These are phyloP conservation scores for Megaleporinus macrocephalus DNA, from an alignment of 2,113 vertebrate genomes.

Conservation along the genomic window DNA sequence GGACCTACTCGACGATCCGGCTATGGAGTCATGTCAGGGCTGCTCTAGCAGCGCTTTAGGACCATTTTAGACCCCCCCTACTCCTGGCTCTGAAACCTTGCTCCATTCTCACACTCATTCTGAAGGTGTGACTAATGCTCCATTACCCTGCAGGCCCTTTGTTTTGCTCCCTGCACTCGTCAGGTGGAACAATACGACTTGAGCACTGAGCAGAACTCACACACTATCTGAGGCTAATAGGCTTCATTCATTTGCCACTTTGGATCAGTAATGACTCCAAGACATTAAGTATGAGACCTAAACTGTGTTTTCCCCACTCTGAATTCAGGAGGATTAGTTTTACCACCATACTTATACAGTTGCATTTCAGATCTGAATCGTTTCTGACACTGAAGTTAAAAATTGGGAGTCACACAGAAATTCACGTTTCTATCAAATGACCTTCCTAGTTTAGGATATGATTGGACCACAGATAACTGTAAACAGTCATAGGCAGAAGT, in stretches of 20 bases:
- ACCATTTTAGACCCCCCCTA: conserved; percentile 10
- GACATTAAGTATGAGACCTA: conserved; percentile 1
- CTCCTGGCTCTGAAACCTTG: conserved; percentile 20
- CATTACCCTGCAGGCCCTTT: conserved; percentile 44
- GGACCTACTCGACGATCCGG: conserved; percentile 21
- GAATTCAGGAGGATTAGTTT: not conserved
- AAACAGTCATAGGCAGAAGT: not conserved
- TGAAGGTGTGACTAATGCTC: conserved; percentile 50
- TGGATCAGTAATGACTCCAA: conserved; percentile 30
- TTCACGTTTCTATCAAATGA: no score
- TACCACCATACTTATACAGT: no score
- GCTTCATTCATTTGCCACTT: conserved; percentile 17
- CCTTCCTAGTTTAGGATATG: not conserved
- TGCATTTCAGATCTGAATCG: no score
- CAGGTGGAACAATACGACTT: conserved; percentile 28
- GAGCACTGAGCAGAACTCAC: conserved; percentile 11
- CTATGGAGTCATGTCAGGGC: not conserved
- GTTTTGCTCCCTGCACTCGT: conserved; percentile 26
- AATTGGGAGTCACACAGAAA: no score
- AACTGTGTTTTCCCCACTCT: not conserved
- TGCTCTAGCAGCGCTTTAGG: conserved; percentile 30
- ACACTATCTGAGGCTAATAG: conserved; percentile 29
- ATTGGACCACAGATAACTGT: not conserved
- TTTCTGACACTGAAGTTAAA: not conserved
- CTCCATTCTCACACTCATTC: conserved; percentile 36